Evolutionary conservation across 2,797 vertebrate genomes (phyloP).

Genomic region (Rhinophrynus dorsalis): DNA sequence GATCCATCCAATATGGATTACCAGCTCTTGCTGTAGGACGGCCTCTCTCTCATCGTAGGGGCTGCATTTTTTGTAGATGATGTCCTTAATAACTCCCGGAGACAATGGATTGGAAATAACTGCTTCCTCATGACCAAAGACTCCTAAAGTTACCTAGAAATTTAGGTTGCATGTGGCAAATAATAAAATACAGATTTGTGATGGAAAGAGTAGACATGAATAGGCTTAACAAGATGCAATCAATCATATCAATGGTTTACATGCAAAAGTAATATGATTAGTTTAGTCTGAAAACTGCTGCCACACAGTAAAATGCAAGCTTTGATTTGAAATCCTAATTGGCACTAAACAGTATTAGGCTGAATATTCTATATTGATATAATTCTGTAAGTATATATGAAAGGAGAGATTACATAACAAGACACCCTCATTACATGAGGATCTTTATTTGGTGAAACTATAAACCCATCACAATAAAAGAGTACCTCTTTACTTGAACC

Average conservation of each 20-base stretch:
- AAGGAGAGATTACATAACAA: background rate
- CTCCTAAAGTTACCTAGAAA: slow-evolving; percentile 89
- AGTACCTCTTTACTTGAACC: slow-evolving; percentile 3
- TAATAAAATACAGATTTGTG: no score
- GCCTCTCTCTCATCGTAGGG: slow-evolving; percentile 85
- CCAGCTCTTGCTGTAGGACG: slow-evolving; percentile 93
- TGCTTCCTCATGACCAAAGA: slow-evolving; percentile 92
- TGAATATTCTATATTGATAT: background rate
- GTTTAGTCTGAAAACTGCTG: background rate
- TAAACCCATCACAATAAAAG: background rate
- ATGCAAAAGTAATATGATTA: background rate
- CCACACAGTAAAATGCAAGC: background rate
- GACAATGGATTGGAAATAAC: slow-evolving; percentile 98
- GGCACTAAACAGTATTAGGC: background rate
- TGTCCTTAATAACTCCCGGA: slow-evolving; percentile 90
- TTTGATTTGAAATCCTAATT: background rate
- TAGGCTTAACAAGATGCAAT: no score
- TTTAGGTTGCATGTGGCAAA: no score
- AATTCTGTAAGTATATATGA: background rate
- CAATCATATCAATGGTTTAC: no score
- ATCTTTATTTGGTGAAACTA: background rate
- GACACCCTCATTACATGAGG: background rate
- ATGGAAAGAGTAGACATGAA: no score
- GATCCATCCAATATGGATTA: slow-evolving; percentile 97
- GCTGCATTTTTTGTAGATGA: slow-evolving; percentile 88